Percentiles rank a stretch among this genome's conserved stretches.
Evolutionary conservation across 2,888 invertebrate species (phyloP).

Genomic region (Caenorhabditis macrosperma): DNA sequence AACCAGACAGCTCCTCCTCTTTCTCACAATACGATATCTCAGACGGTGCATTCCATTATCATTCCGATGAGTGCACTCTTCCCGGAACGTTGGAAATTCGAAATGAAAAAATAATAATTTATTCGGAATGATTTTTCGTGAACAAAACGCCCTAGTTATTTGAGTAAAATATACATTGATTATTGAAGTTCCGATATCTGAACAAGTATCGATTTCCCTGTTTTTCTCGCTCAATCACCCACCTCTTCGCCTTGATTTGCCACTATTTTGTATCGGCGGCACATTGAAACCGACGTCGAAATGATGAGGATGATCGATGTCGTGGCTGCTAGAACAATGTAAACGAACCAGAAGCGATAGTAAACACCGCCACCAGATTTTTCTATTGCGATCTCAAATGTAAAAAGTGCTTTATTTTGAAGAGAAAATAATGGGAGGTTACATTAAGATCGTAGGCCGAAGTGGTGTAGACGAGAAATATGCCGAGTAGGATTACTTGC

Average conservation of each 20-base stretch:
- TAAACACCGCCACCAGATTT: constrained; percentile 16
- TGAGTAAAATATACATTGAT: background rate
- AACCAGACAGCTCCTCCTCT: too few relatives aligned
- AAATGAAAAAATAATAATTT: background rate
- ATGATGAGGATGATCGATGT: constrained; percentile 12
- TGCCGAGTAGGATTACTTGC: constrained; percentile 4
- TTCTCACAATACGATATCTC: too few relatives aligned
- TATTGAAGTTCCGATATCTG: constrained; percentile 21
- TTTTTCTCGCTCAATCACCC: background rate
- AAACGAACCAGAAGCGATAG: constrained; percentile 48
- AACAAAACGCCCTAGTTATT: too few relatives aligned
- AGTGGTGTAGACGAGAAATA: background rate
- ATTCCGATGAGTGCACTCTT: too few relatives aligned
- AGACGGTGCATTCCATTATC: too few relatives aligned
- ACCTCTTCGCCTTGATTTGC: constrained; percentile 40
- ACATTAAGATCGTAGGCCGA: constrained; percentile 8
- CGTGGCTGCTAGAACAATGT: background rate
- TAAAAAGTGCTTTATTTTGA: too few relatives aligned
- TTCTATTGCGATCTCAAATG: constrained; percentile 2
- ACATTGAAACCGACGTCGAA: constrained; percentile 16
- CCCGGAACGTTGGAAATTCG: too few relatives aligned
- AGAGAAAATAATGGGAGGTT: background rate
- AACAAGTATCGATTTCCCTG: background rate
- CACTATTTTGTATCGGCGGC: constrained; percentile 37
- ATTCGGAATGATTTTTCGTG: background rate